Conservation (phyloP, 2,797 vertebrate species). For the Coregonus sp. region DNA sequence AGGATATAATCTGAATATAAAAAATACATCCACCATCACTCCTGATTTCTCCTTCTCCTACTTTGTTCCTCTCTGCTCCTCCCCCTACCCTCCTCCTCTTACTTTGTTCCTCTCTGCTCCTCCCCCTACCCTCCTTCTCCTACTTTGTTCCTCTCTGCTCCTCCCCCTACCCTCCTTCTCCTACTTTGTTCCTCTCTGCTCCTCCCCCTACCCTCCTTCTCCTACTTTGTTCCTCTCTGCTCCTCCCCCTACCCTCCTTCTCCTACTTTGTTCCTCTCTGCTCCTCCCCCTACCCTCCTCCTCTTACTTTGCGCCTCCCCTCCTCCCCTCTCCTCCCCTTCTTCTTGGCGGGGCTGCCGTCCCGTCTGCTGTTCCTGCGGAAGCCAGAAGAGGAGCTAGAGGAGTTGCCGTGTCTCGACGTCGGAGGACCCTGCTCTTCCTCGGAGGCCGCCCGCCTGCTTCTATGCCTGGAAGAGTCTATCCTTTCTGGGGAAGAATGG, state of each 20-base stretch:
- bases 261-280: too few relatives aligned
- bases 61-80: too few relatives aligned
- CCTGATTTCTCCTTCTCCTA: neutral
- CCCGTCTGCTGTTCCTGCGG: slow-evolving; percentile 44
- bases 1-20: neutral
- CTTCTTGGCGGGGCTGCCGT: slow-evolving; percentile 50
- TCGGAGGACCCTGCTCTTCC: slow-evolving; percentile 29
- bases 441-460: slow-evolving; percentile 31
- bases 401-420: slow-evolving; percentile 26
- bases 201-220: neutral
- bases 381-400: slow-evolving; percentile 42
- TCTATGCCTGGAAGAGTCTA: slow-evolving; percentile 18
- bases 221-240: too few relatives aligned
- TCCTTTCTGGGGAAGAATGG: slow-evolving; percentile 30
- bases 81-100: too few relatives aligned
- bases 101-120: too few relatives aligned
- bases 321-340: slow-evolving; percentile 27
- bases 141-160: too few relatives aligned
- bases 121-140: too few relatives aligned
- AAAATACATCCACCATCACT: neutral
- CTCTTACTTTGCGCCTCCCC: neutral
- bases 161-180: too few relatives aligned
- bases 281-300: neutral
- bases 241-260: neutral
- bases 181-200: too few relatives aligned